phyloP scores from a whole-genome alignment of 1,140 invertebrate species.

The Prorops nasuta region DNA sequence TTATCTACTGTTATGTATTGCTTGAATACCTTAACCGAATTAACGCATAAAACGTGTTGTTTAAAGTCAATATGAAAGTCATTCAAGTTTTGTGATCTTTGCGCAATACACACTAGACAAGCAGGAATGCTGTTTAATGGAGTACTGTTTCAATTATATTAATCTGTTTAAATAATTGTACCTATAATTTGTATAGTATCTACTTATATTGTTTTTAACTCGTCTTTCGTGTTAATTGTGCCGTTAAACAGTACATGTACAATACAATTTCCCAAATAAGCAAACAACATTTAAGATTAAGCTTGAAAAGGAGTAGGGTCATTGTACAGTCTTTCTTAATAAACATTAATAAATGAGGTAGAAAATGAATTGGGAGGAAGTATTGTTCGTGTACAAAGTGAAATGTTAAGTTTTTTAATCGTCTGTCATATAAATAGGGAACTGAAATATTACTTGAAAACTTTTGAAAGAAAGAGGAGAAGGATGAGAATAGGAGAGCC shows the following conservation, averaged over 20 bases:
- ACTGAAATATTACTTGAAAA: too few species aligned
- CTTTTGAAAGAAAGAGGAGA: neutral
- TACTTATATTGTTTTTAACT: conserved; percentile 12
- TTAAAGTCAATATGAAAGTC: too few species aligned
- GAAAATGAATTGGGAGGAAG: conserved; percentile 3
- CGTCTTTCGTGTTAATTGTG: conserved; percentile 15
- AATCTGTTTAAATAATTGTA: conserved; percentile 14
- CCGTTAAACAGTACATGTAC: conserved; percentile 13
- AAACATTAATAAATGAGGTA: neutral
- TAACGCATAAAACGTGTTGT: too few species aligned
- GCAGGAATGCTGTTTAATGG: too few species aligned
- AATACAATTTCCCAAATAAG: conserved; percentile 18
- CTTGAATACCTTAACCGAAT: conserved; percentile 23
- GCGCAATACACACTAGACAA: too few species aligned
- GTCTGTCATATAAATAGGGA: conserved; percentile 8
- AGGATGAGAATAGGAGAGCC: neutral
- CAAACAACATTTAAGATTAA: too few species aligned
- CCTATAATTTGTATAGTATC: conserved; percentile 24
- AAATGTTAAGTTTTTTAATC: too few species aligned
- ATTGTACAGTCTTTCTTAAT: too few species aligned
- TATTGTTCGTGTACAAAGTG: conserved; percentile 17
- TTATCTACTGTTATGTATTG: conserved; percentile 25
- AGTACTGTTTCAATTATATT: too few species aligned
- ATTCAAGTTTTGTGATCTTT: too few species aligned
- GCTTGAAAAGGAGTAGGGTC: too few species aligned